Base-by-base conservation (phyloP, 53 echinoderm and acorn worm genomes). In the Temnopleurus reevesii region DNA sequence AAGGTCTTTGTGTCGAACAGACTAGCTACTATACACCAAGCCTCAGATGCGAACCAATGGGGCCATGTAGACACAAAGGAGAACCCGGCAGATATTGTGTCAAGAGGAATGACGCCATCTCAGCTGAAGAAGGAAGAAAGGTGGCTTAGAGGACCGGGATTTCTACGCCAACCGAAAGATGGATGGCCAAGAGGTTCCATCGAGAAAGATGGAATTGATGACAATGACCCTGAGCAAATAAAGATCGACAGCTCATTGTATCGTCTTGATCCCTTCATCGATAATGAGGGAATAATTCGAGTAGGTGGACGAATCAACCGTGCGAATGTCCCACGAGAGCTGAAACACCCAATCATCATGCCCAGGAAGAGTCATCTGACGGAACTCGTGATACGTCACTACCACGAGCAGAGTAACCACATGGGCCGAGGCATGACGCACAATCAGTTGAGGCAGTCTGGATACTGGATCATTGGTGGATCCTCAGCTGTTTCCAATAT, bases 391-490 rank as follows among this genome's bases (percentile, higher is more conserved):
- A 89, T 94, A 17, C 85, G 92, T 46, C 91, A 93, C 46, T 53
- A 91, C 34, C 92, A 91, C 45, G 29, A 51, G 30, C 0, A 90
- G 15, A 90, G 63, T 1, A 77, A 86, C 15, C 94, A 94, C 45
- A 90, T 90, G 89, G 94, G 89, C 4, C 6, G 91, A 36, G 86
- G 81, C 43, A 53, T 65, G 1, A 91, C 90, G 0, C 91, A 85
- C 26, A 89, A 91, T 27, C 79, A 87, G 17, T 23, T 94, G 2
- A 59, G 94, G 46, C 58, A 90, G 13, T 77, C 66, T n/a, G 94
- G 94, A 1, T 94, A 90, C 45, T 94, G 94, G 94, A 28, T 94
- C 28, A 53, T 90, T 5, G 81, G 83, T 56, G 90, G 89, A 28
- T 89, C 85, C 25, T 59, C 89, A 51, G 86, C 89, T 3, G 90